Percentiles rank a stretch among this genome's conserved stretches.
Evolutionary conservation across 2,113 vertebrate species (phyloP).

Genomic region (Aegotheles bennettii): DNA sequence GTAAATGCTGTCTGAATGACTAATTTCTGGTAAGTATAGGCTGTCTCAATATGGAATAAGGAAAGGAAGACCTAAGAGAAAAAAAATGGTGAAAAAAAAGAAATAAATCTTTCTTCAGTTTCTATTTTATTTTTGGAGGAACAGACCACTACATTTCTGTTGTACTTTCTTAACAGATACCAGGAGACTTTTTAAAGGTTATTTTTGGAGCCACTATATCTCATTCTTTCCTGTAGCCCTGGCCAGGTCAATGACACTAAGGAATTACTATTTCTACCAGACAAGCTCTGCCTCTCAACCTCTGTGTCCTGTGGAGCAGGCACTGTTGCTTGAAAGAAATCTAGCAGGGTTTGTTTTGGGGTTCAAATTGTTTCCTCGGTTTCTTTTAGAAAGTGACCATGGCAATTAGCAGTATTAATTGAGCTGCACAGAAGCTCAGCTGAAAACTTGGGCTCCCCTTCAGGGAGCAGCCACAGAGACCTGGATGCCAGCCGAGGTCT

Average conservation of each 20-base stretch:
- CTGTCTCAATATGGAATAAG: neutral
- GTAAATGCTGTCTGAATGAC: neutral
- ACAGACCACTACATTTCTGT: slow-evolving; percentile 2
- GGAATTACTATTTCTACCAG: slow-evolving; percentile 6
- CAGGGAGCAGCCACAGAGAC: neutral
- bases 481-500: neutral
- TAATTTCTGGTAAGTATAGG: neutral
- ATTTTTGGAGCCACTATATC: slow-evolving; percentile 49
- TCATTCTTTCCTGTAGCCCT: slow-evolving; percentile 46
- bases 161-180: slow-evolving; percentile 40
- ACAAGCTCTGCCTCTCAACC: neutral
- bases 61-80: neutral
- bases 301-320: neutral
- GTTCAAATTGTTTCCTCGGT: neutral
- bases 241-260: slow-evolving; percentile 25
- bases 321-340: neutral
- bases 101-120: neutral
- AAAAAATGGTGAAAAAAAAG: neutral
- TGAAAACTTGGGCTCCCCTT: neutral
- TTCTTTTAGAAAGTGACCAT: neutral
- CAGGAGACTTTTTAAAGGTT: slow-evolving; percentile 45
- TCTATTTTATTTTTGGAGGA: neutral
- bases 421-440: neutral
- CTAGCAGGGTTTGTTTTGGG: neutral
- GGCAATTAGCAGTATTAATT: slow-evolving; percentile 18